phyloP scores from a whole-genome alignment of 2,888 invertebrate genomes.

The Cataglyphis albicans region DNA sequence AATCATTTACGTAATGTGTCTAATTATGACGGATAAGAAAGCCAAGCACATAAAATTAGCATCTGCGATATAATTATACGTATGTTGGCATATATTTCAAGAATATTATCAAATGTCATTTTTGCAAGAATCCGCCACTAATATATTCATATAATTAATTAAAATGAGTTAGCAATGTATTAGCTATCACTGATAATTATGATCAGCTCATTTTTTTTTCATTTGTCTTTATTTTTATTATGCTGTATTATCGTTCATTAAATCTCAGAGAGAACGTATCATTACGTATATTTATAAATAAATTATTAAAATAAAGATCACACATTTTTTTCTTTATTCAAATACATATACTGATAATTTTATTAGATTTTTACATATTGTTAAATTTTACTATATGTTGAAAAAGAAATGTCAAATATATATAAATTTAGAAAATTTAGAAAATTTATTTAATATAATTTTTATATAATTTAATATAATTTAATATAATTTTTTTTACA shows the following conservation, averaged over 20 bases:
- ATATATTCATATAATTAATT: neutral
- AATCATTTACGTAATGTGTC: neutral
- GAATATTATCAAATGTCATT: neutral
- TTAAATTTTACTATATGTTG: neutral
- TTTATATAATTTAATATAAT: too few relatives aligned
- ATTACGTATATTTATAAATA: neutral
- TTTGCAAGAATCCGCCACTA: neutral
- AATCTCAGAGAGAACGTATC: neutral
- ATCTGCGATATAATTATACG: neutral
- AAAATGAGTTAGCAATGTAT: neutral
- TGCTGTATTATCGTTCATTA: neutral
- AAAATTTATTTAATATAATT: too few relatives aligned
- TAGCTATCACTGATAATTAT: neutral
- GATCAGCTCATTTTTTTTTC: neutral
- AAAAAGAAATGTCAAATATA: neutral
- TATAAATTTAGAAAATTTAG: too few relatives aligned
- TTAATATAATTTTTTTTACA: neutral
- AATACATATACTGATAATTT: neutral
- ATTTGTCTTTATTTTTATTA: neutral
- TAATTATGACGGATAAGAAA: neutral
- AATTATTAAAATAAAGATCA: neutral
- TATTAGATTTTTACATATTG: neutral
- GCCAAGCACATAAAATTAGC: neutral
- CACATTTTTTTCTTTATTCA: neutral
- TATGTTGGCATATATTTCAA: neutral